Evolutionary conservation across 1,140 invertebrate genomes (phyloP), one percentile per base, ranked within the genome.

Genomic region (Nilaparvata lugens): DNA sequence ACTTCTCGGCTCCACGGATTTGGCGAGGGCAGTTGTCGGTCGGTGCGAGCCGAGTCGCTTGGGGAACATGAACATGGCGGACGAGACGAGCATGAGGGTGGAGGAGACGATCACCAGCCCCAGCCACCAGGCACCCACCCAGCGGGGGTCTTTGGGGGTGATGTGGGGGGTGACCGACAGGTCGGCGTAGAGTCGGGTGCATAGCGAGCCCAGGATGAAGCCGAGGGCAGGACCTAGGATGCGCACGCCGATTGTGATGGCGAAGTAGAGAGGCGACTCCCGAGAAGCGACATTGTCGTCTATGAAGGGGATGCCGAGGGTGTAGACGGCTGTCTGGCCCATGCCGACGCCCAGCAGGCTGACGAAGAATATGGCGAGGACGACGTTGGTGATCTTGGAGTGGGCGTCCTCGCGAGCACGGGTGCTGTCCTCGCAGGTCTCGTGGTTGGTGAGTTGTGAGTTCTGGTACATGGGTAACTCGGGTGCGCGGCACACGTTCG

Each of bases 61-160:
- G 25, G 92, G 93, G 72, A 95, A 95, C 38, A 87, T 84, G 75
- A 93, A 93, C 91, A 95, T 94, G 24, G 87, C 83, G 23, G 89
- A 73, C 11, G 89, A 88, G 45, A 89, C 84, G 28, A 94, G 65
- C 69, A 92, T 80, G 65, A 95, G 79, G 64, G 89, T 78, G 0
- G 81, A 81, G 0, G 89, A 85, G 58, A 95, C 91, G 53, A 93
- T 75, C 28, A 95, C 85, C 64, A 90, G 75, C 48, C 88, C 89
- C 28, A 94, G 75, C 91, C 91, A 95, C 92, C 91, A 95, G 43
- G 91, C 91, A 19, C 91, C 90, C 21, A 95, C 85, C 91, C 91
- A 95, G 72, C 87, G 80, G 1, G 90, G 89, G 77, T 95, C 88
- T n/a, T 79, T 84, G 35, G 89, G 85, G 59, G 84, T 83, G 62